Evolutionary conservation across 2,797 vertebrate species (phyloP).

Genomic region (Melanogrammus aeglefinus): DNA sequence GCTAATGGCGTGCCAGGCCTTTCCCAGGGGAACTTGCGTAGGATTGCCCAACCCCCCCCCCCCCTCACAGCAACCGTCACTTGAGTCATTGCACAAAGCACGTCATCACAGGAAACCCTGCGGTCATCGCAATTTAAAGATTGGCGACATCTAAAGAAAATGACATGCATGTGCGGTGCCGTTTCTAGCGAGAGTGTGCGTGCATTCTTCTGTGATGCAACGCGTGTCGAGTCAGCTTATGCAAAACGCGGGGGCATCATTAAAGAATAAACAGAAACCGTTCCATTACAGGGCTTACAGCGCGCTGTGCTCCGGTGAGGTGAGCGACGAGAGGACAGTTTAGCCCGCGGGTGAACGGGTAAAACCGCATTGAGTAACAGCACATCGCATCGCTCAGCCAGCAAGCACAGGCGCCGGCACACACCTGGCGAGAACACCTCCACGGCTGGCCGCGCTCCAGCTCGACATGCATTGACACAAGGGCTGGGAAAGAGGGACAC

Average conservation of each 20-base stretch:
- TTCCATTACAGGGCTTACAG: conserved; percentile 50
- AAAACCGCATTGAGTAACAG: background rate
- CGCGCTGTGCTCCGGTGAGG: conserved; percentile 37
- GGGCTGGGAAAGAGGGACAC: background rate
- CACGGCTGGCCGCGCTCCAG: background rate
- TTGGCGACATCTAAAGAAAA: background rate
- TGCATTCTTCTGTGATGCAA: too few relatives aligned
- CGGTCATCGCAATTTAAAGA: background rate
- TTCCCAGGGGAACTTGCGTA: conserved; percentile 51
- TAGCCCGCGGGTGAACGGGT: conserved; percentile 6
- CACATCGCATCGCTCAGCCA: background rate
- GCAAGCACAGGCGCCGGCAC: background rate
- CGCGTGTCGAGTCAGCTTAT: conserved; percentile 38
- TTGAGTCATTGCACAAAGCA: conserved; percentile 45
- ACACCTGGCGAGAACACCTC: background rate
- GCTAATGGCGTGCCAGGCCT: conserved; percentile 59
- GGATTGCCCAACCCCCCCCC: conserved; percentile 24
- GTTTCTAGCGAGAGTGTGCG: background rate
- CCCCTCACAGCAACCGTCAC: conserved; percentile 25
- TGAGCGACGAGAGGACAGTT: conserved; percentile 46
- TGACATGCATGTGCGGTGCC: background rate
- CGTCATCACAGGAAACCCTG: background rate
- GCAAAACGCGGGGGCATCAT: conserved; percentile 11
- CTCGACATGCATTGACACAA: background rate
- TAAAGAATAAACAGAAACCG: conserved; percentile 5